Evolutionary conservation across 2,888 invertebrate genomes (phyloP), one percentile per base, ranked within the genome.

Genomic region (Leptogaster cylindrica): DNA sequence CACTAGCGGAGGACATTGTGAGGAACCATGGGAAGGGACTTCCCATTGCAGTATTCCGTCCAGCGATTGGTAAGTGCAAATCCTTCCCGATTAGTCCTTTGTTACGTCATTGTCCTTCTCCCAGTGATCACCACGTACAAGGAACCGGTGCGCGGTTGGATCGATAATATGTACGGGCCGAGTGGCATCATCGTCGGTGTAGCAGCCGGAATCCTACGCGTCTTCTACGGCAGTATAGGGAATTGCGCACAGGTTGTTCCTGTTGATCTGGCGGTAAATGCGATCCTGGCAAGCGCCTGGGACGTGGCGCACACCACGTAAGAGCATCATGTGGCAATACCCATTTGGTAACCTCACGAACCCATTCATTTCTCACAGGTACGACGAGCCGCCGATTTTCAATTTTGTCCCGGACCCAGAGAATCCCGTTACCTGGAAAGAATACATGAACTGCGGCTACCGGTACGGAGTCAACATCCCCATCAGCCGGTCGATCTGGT

Each of bases 351-450:
- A 23, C n/a, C n/a, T n/a, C n/a, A n/a, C n/a, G n/a, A n/a, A n/a
- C n/a, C n/a, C 36, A 5, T 12, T n/a, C 44, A 36, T 12, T 12
- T 8, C 63, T 23, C 23, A 10, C 48, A 73, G 72, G 18, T 72
- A 70, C 55, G 70, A 70, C 7, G 82, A 83, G 36, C 84, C 84
- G 1, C 83, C 87, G 0, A 88, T 95, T 46, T 95, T 91, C 82
- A 95, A 96, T 81, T 93, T 89, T 78, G 91, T 94, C 1, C 91
- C 95, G 1, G 91, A 93, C 0, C 83, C 84, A 1, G 86, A 91
- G 69, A 93, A 94, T 76, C 87, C 88, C 1, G 81, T 96, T 41
- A 88, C 88, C 0, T 97, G 96, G 96, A 85, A 83, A 0, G 84
- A 89, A 48, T 91, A 91, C 73, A 77, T 82, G 73, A 68, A 77